Evolutionary conservation across 2,113 vertebrate species (phyloP).

Genomic region (Polyodon spathula): DNA sequence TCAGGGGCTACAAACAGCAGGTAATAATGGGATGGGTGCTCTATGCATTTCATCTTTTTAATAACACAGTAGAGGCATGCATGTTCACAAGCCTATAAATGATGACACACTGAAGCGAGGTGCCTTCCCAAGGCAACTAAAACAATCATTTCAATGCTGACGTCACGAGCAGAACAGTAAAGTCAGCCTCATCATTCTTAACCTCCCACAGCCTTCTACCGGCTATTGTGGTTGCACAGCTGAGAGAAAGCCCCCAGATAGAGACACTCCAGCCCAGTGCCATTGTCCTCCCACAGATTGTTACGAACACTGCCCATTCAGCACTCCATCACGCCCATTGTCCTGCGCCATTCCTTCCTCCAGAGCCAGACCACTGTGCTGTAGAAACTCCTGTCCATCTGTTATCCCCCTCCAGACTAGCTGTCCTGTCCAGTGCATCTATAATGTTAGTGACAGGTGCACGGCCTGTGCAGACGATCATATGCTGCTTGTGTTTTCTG

Average conservation of each 20-base stretch:
- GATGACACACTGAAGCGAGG: too few species aligned
- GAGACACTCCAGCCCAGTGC: constrained; percentile 42
- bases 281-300: constrained; percentile 54
- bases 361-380: constrained; percentile 31
- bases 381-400: constrained; percentile 43
- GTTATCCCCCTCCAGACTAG: constrained; percentile 36
- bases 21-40: too few species aligned
- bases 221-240: constrained; percentile 29
- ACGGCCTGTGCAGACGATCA: constrained; percentile 25
- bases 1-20: constrained; percentile 24
- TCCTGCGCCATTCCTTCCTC: constrained; percentile 44
- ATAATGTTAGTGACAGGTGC: constrained; percentile 39
- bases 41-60: too few species aligned
- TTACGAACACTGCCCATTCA: constrained; percentile 49
- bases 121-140: too few species aligned
- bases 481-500: constrained; percentile 34
- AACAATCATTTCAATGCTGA: too few species aligned
- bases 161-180: too few species aligned
- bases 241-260: constrained; percentile 13
- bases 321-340: constrained; percentile 46
- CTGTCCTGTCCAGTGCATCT: constrained; percentile 36
- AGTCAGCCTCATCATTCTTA: constrained; percentile 19
- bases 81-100: too few species aligned
- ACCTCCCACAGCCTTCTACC: constrained; percentile 17
- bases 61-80: too few species aligned